Conservation (phyloP, 2,797 vertebrate genomes). For the Propithecus perrieri region DNA sequence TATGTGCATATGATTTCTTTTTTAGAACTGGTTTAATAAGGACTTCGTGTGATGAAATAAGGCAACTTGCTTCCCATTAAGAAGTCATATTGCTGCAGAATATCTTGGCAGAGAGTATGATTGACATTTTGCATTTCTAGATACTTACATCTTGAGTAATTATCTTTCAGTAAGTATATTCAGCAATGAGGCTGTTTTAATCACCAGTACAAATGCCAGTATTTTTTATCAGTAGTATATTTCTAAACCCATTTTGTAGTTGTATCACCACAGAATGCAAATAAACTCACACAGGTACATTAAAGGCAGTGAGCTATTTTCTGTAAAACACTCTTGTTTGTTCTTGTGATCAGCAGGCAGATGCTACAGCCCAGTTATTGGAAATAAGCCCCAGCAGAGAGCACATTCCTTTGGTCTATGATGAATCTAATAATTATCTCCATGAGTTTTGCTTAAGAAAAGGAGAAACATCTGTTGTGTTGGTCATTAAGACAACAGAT, state of each 20-base stretch:
- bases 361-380: not conserved
- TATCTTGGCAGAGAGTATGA: not conserved
- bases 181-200: not conserved
- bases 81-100: not conserved
- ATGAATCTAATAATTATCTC: slow-evolving; percentile 29
- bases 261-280: not conserved
- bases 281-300: not conserved
- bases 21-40: not conserved
- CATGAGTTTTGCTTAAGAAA: not conserved
- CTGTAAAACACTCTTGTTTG: not conserved
- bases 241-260: not conserved
- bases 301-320: not conserved
- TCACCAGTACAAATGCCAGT: not conserved
- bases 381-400: not conserved
- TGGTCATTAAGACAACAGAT: slow-evolving; percentile 40
- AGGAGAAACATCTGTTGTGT: not conserved
- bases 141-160: not conserved
- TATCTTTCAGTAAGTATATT: not conserved
- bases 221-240: not conserved
- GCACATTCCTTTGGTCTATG: not conserved
- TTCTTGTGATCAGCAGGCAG: not conserved
- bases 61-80: not conserved
- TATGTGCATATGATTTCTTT: not conserved
- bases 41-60: not conserved
- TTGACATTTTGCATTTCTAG: not conserved